phyloP scores from a whole-genome alignment of 1,140 invertebrate genomes.

The Berghia stephanieae region DNA sequence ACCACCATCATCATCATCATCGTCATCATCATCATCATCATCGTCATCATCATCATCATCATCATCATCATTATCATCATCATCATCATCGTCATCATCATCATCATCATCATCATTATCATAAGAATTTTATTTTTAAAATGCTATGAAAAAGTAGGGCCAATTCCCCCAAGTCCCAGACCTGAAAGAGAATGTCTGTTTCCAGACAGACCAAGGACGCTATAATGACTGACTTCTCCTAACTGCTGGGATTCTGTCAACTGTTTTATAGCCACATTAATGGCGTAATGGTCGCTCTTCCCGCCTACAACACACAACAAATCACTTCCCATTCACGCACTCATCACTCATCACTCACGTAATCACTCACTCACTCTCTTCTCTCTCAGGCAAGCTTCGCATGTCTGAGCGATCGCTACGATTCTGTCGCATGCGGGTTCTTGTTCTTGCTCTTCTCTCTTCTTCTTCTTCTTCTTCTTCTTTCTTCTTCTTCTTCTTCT shows the following conservation, averaged over 20 bases:
- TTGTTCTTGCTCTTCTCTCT: not conserved
- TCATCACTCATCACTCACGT: not conserved
- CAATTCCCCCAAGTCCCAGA: no score
- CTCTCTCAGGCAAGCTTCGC: no score
- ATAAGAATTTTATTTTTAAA: no score
- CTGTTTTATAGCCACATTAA: not conserved
- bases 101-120: no score
- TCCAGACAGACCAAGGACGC: not conserved
- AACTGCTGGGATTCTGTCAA: no score
- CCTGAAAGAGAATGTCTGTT: no score
- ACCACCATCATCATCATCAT: not conserved
- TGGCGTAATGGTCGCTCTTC: not conserved
- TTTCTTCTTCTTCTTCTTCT: not conserved
- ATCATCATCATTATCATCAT: not conserved
- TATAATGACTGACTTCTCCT: no score
- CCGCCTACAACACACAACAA: not conserved
- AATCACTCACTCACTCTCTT: no score
- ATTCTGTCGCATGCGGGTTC: not conserved
- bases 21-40: not conserved
- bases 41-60: slow-evolving; percentile 3
- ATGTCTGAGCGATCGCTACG: no score
- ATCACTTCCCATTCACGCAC: not conserved
- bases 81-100: not conserved
- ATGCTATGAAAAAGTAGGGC: no score
- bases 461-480: not conserved